These are phyloP conservation scores for Tanytarsus gracilentus DNA, from an alignment of 2,888 invertebrate genomes.

Conservation along the genomic window DNA sequence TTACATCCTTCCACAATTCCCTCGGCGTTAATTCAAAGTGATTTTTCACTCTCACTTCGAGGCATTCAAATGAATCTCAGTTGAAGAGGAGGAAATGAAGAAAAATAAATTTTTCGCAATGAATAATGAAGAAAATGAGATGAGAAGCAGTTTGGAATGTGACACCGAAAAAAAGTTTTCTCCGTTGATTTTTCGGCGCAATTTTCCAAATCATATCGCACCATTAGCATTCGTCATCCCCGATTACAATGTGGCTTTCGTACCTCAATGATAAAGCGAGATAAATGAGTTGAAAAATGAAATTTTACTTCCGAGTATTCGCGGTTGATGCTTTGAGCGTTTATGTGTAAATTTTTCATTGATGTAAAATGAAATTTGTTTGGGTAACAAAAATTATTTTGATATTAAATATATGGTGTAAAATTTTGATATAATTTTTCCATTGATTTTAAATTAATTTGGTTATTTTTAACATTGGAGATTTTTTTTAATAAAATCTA, in stretches of 20 bases:
- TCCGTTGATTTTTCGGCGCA: neutral
- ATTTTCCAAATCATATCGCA: conserved; percentile 15
- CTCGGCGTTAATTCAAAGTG: conserved; percentile 6
- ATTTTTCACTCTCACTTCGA: conserved; percentile 17
- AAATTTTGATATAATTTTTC: no score
- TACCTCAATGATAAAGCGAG: no score
- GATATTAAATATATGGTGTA: no score
- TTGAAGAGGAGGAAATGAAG: neutral
- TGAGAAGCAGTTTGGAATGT: neutral
- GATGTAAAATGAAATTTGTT: no score
- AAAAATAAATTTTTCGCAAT: conserved; percentile 17
- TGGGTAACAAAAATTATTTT: no score
- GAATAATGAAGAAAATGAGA: conserved; percentile 12
- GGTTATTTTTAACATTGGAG: no score
- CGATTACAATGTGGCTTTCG: no score
- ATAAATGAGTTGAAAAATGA: no score
- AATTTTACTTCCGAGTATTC: neutral
- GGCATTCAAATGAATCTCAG: no score
- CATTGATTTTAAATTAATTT: no score
- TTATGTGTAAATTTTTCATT: conserved; percentile 19
- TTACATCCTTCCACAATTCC: neutral
- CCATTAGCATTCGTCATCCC: conserved; percentile 8
- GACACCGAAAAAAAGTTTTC: conserved; percentile 9
- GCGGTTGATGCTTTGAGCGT: neutral
- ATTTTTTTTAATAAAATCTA: no score